Base-by-base conservation (phyloP, 2,113 vertebrate species). In the Rhombomys opimus region DNA sequence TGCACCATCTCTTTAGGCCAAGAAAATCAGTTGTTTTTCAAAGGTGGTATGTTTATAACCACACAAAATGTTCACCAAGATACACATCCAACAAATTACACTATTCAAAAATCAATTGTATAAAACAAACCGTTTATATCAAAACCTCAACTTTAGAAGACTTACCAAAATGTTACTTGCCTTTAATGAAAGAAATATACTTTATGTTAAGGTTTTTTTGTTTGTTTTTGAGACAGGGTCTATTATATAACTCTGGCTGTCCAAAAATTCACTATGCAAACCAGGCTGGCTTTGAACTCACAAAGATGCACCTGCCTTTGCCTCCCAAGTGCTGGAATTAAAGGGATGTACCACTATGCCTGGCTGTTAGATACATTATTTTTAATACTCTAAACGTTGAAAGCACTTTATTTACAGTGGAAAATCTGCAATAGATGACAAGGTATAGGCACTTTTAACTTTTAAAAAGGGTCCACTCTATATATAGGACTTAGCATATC, bases 61-160 rank as follows among this genome's bases (percentile, higher is more conserved):
- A 87, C 27, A 96, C 89, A 92, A 72, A 41, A 91, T 76, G 18
- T 80, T 90, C 77, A 93, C 67, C 54, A 93, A 91, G 50, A 81
- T 35, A 73, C 4, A 92, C 25, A 87, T n/a, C n/a, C 50, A 87
- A 46, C 25, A 85, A 85, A 86, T 41, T 86, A 86, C 30, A 68
- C 10, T 81, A 10, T 87, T 5, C 10, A 35, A 87, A 87, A 87
- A 70, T 25, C 27, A 70, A 82, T 63, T 68, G 84, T 14, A 75
- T n/a, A 72, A 57, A 87, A 93, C 38, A 68, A 89, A 90, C 59
- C 20, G 18, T 75, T 10, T 85, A 90, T 80, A 57, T 80, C 46
- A 87, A 30, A 95, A 84, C 88, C 25, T 65, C 41, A 65, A 93
- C 90, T 96, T 78, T 85, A 23, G 76, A 17, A 52, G 59, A 7